Base-by-base conservation (phyloP, 2,888 invertebrate species). In the Phaedon cochleariae region DNA sequence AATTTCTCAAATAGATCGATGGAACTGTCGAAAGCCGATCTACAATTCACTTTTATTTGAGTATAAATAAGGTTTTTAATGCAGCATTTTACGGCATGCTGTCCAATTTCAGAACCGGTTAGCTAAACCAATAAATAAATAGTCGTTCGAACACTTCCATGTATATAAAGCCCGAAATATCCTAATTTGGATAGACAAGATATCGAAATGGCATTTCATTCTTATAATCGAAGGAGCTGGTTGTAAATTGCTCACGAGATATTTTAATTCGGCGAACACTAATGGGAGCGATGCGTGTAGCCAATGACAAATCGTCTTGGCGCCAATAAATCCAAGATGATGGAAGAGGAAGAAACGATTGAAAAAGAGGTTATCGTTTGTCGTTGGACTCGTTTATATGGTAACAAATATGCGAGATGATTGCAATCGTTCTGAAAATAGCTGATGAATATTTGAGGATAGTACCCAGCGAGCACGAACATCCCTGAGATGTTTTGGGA, bases 1-100 rank as follows among this genome's bases (percentile, higher is more conserved):
- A 12, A 45, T 15, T 57, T 37, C 45, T 57, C 45, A 31, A 66
- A 67, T 62, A 67, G 67, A 65, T 67, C 48, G 69, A 60, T 59
- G 59, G 62, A 65, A 57, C 62, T 57, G 69, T 62, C 64, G 59
- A 62, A 61, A 60, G 64, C 59, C 67, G 59, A 52, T 54, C 55
- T 54, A 68, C 80, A 80, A 79, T 77, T 73, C 71, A 73, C 67
- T 64, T 73, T 74, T 74, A 74, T 73, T 72, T 60, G 68, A 64
- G 65, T 70, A 72, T 74, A 74, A 74, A 74, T 74, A 74, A 73
- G 67, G 65, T 69, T 74, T 74, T 74, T 74, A 73, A 73, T 72
- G 74, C 70, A 64, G 64, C 71, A 68, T 73, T 74, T 74, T 70
- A 74, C 72, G 59, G 68, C 70, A 60, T 65, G 70, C 70, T 68